A percentile compares a stretch with the other conserved stretches of the same genome.
These are phyloP conservation scores for Heliconius charithonia DNA, from an alignment of 2,888 invertebrate species.

Conservation along the genomic window DNA sequence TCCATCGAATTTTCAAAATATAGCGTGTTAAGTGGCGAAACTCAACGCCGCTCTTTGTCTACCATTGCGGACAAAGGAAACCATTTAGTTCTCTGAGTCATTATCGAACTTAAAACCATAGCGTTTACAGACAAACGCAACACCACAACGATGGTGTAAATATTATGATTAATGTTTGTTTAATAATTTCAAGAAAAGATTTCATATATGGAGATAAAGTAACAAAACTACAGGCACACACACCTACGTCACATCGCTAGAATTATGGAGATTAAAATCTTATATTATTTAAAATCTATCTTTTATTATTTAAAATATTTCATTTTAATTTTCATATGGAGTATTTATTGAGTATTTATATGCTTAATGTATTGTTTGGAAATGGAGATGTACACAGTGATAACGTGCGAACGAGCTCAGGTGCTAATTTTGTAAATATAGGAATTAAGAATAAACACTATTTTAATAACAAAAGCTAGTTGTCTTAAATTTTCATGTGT, in stretches of 20 bases:
- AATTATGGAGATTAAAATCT: conserved; percentile 35
- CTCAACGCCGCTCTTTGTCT: too few relatives aligned
- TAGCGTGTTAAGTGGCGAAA: background rate
- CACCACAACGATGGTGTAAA: background rate
- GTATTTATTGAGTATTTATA: conserved; percentile 38
- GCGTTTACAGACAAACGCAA: background rate
- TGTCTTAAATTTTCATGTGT: conserved; percentile 1
- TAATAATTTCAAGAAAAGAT: background rate
- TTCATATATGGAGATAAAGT: background rate
- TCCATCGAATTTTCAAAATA: background rate
- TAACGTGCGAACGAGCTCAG: conserved; percentile 13
- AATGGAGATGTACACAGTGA: conserved; percentile 29
- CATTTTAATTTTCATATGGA: conserved; percentile 27
- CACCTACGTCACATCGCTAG: conserved; percentile 17
- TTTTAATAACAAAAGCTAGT: conserved; percentile 3
- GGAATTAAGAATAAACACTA: background rate
- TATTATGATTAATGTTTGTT: background rate
- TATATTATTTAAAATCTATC: conserved; percentile 35
- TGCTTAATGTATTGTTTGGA: conserved; percentile 34
- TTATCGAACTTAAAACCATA: background rate
- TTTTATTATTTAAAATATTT: conserved; percentile 30
- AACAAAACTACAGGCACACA: background rate
- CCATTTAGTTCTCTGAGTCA: background rate
- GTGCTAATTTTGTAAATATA: conserved; percentile 19
- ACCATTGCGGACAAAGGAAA: background rate